Evolutionary conservation across 2,888 invertebrate species (phyloP).

Genomic region (Brassicogethes aeneus): DNA sequence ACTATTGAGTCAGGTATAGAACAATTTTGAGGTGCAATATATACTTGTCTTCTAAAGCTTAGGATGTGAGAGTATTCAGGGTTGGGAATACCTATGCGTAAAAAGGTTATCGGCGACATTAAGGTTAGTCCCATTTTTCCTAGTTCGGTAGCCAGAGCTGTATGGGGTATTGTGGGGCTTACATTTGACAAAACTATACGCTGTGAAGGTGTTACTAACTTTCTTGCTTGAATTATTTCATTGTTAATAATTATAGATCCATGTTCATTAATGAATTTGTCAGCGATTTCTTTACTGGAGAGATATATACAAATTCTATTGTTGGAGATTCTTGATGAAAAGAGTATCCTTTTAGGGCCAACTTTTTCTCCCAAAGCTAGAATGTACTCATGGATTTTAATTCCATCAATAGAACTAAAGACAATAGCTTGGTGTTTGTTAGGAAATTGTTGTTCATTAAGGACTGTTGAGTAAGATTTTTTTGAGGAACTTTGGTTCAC

Average conservation of each 20-base stretch:
- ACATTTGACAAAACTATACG: constrained; percentile 22
- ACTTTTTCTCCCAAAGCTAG: constrained; percentile 9
- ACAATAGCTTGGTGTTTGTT: constrained; percentile 10
- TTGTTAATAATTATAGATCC: constrained; percentile 11
- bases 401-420: constrained; percentile 6
- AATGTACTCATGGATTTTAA: constrained; percentile 10
- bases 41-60: constrained; percentile 18
- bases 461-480: constrained; percentile 6
- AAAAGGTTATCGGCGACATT: constrained; percentile 13
- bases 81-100: constrained; percentile 18
- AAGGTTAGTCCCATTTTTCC: constrained; percentile 11
- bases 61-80: constrained; percentile 17
- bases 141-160: constrained; percentile 10
- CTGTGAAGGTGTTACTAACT: constrained; percentile 16
- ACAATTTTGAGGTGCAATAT: constrained; percentile 7
- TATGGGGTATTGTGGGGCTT: constrained; percentile 16
- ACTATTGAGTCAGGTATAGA: constrained; percentile 11
- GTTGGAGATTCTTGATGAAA: constrained; percentile 16
- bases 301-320: background rate
- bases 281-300: constrained; percentile 7
- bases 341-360: constrained; percentile 11
- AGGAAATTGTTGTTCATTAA: constrained; percentile 6
- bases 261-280: constrained; percentile 13
- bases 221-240: constrained; percentile 8
- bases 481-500: background rate